Conservation (phyloP, 2,888 invertebrate species). For the Cheilosia soror region DNA sequence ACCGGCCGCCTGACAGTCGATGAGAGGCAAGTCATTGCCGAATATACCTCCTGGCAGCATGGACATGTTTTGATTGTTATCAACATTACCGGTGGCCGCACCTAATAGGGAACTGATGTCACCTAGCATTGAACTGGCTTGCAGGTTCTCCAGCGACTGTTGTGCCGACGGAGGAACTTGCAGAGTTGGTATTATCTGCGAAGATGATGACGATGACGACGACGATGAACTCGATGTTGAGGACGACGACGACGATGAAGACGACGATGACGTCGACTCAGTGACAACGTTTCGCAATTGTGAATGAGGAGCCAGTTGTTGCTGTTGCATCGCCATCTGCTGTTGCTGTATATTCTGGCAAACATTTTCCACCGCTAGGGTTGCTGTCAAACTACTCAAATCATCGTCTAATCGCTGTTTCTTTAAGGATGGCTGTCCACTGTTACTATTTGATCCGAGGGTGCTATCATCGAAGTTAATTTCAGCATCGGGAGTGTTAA, state of each 20-base stretch:
- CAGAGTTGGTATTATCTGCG: constrained; percentile 65
- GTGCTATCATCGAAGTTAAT: constrained; percentile 80
- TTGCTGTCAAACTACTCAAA: constrained; percentile 54
- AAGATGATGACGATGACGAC: constrained; percentile 49
- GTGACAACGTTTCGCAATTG: constrained; percentile 38
- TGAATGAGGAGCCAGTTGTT: constrained; percentile 8
- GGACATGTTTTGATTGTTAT: constrained; percentile 30
- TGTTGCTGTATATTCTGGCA: constrained; percentile 55
- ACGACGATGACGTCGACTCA: constrained; percentile 58
- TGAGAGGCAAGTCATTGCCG: constrained; percentile 35
- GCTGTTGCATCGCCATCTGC: constrained; percentile 30
- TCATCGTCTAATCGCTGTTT: constrained; percentile 64
- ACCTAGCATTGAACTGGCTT: constrained; percentile 54
- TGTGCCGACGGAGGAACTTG: constrained; percentile 66
- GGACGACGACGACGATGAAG: constrained; percentile 42
- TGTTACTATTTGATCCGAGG: constrained; percentile 43
- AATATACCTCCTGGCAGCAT: constrained; percentile 48
- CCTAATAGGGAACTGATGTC: constrained; percentile 63
- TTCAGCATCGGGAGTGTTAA: constrained; percentile 80
- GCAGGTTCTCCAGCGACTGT: constrained; percentile 53
- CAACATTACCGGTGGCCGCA: constrained; percentile 37
- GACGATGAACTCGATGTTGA: constrained; percentile 51
- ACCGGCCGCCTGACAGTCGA: constrained; percentile 31
- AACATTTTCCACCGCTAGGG: constrained; percentile 47
- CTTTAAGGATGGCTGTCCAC: constrained; percentile 49